These are phyloP conservation scores for Phylloscopus collybita DNA, from an alignment of 2,797 vertebrate species.

Conservation along the genomic window DNA sequence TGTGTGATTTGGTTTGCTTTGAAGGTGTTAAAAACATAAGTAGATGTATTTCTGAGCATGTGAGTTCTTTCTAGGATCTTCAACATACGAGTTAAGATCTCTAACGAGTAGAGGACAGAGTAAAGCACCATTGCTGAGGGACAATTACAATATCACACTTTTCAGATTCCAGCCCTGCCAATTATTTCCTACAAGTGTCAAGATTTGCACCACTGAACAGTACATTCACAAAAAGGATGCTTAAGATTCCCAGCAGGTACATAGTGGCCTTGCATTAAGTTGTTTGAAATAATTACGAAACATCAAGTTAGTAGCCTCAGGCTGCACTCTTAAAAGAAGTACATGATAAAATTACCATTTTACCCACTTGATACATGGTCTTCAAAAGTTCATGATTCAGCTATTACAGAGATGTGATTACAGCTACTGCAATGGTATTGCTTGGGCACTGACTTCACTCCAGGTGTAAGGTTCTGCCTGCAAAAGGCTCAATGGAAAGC, in stretches of 20 bases:
- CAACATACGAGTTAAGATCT: neutral
- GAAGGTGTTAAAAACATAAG: neutral
- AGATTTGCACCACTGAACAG: neutral
- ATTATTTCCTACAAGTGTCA: neutral
- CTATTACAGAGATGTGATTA: neutral
- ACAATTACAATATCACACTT: neutral
- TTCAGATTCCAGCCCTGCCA: neutral
- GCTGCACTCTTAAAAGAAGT: neutral
- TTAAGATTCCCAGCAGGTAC: neutral
- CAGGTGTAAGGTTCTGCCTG: neutral
- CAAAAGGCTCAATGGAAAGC: neutral
- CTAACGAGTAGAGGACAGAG: conserved; percentile 5
- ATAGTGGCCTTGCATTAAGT: neutral
- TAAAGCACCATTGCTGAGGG: conserved; percentile 34
- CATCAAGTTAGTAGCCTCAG: neutral
- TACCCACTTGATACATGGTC: neutral
- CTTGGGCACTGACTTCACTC: neutral
- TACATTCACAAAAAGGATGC: conserved; percentile 10
- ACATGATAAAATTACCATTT: neutral
- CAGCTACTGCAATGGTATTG: neutral
- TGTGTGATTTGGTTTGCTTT: neutral
- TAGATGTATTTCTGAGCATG: neutral
- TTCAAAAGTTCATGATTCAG: neutral
- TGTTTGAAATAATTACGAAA: neutral
- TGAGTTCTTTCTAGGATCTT: neutral